These are phyloP conservation scores for Tipula vernalis DNA, from an alignment of 2,888 invertebrate species.

Conservation along the genomic window DNA sequence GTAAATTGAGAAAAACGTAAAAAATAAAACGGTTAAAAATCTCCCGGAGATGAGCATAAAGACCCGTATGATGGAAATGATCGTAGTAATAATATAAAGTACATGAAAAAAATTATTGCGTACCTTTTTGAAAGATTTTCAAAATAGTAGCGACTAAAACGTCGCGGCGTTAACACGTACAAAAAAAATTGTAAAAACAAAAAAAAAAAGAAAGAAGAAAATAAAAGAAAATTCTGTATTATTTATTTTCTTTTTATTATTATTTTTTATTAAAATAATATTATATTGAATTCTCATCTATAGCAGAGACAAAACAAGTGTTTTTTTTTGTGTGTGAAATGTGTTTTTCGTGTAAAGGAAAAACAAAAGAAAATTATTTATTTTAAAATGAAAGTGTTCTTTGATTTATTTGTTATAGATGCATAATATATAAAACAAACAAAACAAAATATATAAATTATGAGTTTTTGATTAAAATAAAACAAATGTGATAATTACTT, in stretches of 20 bases:
- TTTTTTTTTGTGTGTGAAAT: not conserved
- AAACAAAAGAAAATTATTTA: not conserved
- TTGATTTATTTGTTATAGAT: not conserved
- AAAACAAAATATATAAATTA: not conserved
- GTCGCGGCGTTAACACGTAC: conserved; percentile 33
- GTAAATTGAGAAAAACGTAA: conserved; percentile 1
- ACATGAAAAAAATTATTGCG: not conserved
- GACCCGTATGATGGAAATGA: conserved; percentile 4
- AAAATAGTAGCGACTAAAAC: conserved; percentile 32
- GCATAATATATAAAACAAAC: not conserved
- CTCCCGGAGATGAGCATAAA: not conserved
- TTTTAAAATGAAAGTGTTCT: not conserved
- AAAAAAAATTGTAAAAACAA: not conserved
- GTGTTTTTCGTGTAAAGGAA: not conserved
- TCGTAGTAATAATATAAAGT: not conserved
- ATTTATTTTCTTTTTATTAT: not conserved
- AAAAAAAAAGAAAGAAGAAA: conserved; percentile 9
- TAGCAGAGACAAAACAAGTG: not conserved
- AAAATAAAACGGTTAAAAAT: not conserved
- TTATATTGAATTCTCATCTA: not conserved
- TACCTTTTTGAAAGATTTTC: conserved; percentile 11
- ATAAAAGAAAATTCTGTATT: conserved; percentile 10
- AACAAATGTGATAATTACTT: not conserved
- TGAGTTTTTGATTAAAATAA: not conserved
- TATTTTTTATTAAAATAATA: not conserved